Base-by-base conservation (phyloP, 1,140 invertebrate genomes). In the Drosophila fuyamai region DNA sequence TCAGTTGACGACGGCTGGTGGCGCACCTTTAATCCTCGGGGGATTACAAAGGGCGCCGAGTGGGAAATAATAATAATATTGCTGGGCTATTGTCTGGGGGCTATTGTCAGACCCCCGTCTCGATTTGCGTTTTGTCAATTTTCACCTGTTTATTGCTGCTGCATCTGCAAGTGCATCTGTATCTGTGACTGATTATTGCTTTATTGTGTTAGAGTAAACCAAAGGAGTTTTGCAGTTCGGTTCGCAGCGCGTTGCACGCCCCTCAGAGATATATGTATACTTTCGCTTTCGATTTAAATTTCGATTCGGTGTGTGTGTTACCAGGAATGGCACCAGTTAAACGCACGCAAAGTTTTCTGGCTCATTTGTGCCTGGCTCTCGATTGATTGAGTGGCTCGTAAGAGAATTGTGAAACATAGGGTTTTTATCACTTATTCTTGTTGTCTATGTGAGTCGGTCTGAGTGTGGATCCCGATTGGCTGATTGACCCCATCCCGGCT, bases 41-140 rank as follows among this genome's bases (percentile, higher is more conserved):
- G 80, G 81, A 84, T 91, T 86, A 91, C 83, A 91, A 91, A 89
- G 82, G 68, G 67, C 66, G 73, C 53, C 56, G 61, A 53, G 51
- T 70, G 48, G 55, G 89, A 90, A 90, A 90, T 90, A 90, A 89
- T 79, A 89, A 88, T 91, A 92, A 91, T 81, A 90, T 92, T 91
- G 61, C 90, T 92, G 90, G 90, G 90, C 90, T 92, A 92, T 89
- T 89, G 84, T 89, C 60, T 90, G 73, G 89, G 86, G 50, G 29
- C 36, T 54, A 13, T 54, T 18, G 27, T 44, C 18, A 40, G 61
- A 23, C 70, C 46, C 81, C 83, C 77, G 61, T 67, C 54, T 76
- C 57, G 80, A 79, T 71, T 61, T 85, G 75, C 48, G 36, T 75
- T 88, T 61, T 72, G 84, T 75, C 81, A 82, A 82, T 91, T 88